A percentile compares a stretch with the other conserved stretches of the same genome.
These are phyloP conservation scores for Globia sparganii DNA, from an alignment of 2,888 invertebrate genomes.

Conservation along the genomic window DNA sequence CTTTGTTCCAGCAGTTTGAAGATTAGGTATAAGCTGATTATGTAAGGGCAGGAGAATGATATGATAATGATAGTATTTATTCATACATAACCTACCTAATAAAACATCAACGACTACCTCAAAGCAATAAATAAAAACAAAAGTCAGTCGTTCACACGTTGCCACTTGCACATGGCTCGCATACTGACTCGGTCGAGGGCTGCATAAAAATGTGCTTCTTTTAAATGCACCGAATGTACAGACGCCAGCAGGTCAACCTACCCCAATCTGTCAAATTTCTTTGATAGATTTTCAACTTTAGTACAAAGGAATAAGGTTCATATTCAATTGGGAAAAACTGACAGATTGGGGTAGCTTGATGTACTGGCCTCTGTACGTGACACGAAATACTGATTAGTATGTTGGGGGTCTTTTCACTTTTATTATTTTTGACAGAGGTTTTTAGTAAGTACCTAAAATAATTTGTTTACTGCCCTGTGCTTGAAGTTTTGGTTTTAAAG, in stretches of 20 bases:
- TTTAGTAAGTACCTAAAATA: not conserved
- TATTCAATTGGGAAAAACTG: too few relatives aligned
- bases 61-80: not conserved
- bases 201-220: slow-evolving; percentile 41
- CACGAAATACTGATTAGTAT: slow-evolving; percentile 16
- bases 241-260: too few relatives aligned
- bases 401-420: slow-evolving; percentile 46
- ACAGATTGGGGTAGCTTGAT: too few relatives aligned
- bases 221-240: slow-evolving; percentile 41
- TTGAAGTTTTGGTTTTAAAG: too few relatives aligned
- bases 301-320: too few relatives aligned
- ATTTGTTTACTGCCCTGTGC: not conserved
- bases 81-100: not conserved
- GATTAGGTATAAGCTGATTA: too few relatives aligned
- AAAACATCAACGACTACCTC: slow-evolving; percentile 19
- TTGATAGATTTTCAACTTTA: too few relatives aligned
- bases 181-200: slow-evolving; percentile 18
- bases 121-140: slow-evolving; percentile 42
- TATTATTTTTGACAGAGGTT: slow-evolving; percentile 13
- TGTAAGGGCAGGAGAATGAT: too few relatives aligned
- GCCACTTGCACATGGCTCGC: not conserved
- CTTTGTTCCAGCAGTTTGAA: too few relatives aligned
- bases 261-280: too few relatives aligned
- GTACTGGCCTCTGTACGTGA: too few relatives aligned
- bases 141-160: slow-evolving; percentile 51